Base-by-base conservation (phyloP, 2,797 vertebrate genomes). In the Rhabdophis nuchalis region DNA sequence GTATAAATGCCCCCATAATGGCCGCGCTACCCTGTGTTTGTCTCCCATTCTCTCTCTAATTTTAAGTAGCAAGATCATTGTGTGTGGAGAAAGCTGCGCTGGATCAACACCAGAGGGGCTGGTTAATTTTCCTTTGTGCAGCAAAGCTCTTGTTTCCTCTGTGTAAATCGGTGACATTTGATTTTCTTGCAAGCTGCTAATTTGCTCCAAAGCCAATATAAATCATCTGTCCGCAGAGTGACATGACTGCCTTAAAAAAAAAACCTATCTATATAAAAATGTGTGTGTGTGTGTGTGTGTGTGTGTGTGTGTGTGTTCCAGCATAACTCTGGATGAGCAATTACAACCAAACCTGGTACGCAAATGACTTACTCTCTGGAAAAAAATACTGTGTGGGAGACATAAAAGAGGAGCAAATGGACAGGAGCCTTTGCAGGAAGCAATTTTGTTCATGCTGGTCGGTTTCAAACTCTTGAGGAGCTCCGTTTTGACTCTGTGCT, bases 1-100 rank as follows among this genome's bases (percentile, higher is more conserved):
- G 77, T 95, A 89, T 90, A 93, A 96, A 95, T 90, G 90, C 91
- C 93, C 95, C 94, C 91, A 93, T 95, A 93, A 93, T 95, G 95
- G 93, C 94, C 94, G 92, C 94, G 92, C 91, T 61, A 92, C 91
- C 92, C 95, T 91, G 20, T 23, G 18, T 95, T 95, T 93, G 93
- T 92, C 86, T 85, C 29, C 11, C 90, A 60, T 95, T 93, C 93
- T 92, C 88, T 32, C 29, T 23, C 90, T 85, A 92, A 29, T 0
- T 90, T 95, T 93, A 95, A 95, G 96, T 94, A 95, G 90, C 5
- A 94, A 94, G 92, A 93, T 88, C 92, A 91, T 92, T 91, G 92
- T 53, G 85, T 94, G 87, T 14, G 68, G 93, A 90, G 60, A 93
- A 92, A 50, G 72, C 72, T 68, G 25, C 58, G 57, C 92, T 72